Evolutionary conservation across 2,888 invertebrate genomes (phyloP), one percentile per base, ranked within the genome.

Genomic region (Phengaris arion): DNA sequence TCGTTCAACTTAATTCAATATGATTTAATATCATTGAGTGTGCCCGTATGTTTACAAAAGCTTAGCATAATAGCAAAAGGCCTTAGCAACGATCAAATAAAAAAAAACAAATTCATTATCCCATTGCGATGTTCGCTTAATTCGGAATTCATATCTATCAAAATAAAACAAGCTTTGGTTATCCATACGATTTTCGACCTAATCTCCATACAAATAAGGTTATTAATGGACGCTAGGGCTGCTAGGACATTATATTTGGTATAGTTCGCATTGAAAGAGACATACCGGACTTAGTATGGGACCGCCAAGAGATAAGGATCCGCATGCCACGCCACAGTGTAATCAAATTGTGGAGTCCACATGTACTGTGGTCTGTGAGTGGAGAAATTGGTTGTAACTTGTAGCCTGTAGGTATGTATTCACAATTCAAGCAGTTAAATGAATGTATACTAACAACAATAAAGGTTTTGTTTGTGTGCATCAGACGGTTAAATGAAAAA

Each of bases 301-400:
- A 83, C 87, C 88, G 89, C 85, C 83, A 83, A 86, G 85, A 82
- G 82, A 89, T 88, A 86, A 82, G 79, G 78, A 89, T 89, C 87
- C 79, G 82, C 85, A 85, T 84, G 84, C 83, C 22, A 59, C 7
- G 84, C 83, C 22, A 59, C 7, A 22, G 59, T 10, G 59, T 10
- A 59, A 59, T 59, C 22, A 10, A 59, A 59, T 59, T 59, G 59
- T 59, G 22, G 59, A 35, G 22, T 0, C 59, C 35, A 35, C 35
- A 35, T 57, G 22, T 57, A 57, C 57, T 57, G 57, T 7, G 57
- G 6, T n/a, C n/a, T 57, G 57, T 51, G 7, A 51, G 35, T 35
- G 35, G 35, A 55, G 55, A 55, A 13, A 55, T n/a, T 55, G 7
- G 13, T 55, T 55, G 55, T 22, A 22, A 22, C 22, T 22, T 22